Evolutionary conservation across 2,797 vertebrate genomes (phyloP).

Genomic region (Galaxias olidus): DNA sequence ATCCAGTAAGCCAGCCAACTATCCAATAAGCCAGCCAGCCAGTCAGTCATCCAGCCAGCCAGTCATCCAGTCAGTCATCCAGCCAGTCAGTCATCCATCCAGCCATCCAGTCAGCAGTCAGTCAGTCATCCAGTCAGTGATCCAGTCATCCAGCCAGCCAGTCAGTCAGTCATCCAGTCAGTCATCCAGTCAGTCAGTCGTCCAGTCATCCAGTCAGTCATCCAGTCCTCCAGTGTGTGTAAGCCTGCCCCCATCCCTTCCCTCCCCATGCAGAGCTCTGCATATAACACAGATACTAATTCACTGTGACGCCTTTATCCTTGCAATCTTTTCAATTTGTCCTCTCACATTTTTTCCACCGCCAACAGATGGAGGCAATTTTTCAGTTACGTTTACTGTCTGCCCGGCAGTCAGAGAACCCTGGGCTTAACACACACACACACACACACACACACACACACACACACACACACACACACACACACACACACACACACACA

Average conservation of each 20-base stretch:
- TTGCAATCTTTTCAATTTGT: slow-evolving; percentile 73
- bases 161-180: too few species aligned
- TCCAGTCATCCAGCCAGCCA: too few species aligned
- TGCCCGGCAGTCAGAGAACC: slow-evolving; percentile 22
- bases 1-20: too few species aligned
- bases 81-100: too few species aligned
- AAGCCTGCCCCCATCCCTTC: slow-evolving; percentile 25
- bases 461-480: neutral
- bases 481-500: neutral
- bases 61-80: too few species aligned
- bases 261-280: slow-evolving; percentile 36
- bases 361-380: slow-evolving; percentile 65
- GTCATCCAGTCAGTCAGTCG: too few species aligned
- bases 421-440: neutral
- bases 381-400: slow-evolving; percentile 61
- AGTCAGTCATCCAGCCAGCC: too few species aligned
- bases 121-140: too few species aligned
- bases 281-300: slow-evolving; percentile 65
- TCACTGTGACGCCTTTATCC: slow-evolving; percentile 66
- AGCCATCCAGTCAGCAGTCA: too few species aligned
- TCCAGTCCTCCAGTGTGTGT: too few species aligned
- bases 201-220: too few species aligned
- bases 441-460: slow-evolving; percentile 7
- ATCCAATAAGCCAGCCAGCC: too few species aligned
- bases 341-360: slow-evolving; percentile 54